Base-by-base conservation (phyloP, 2,797 vertebrate genomes). In the Ctenochaetus hawaiiensis region DNA sequence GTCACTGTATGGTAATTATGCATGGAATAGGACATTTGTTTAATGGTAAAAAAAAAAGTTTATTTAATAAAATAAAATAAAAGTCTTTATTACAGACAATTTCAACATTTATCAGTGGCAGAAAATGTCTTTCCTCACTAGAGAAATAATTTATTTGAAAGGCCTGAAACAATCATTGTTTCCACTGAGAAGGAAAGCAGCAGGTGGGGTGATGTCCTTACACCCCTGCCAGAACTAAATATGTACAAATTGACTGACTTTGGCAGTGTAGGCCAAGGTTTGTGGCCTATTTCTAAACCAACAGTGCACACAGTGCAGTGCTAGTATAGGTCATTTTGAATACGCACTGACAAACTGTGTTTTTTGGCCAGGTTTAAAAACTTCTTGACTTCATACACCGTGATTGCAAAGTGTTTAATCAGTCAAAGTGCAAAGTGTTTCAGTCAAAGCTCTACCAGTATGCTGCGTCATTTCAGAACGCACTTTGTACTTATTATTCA, bases 1-100 rank as follows among this genome's bases (percentile, higher is more conserved):
- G 26, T 45, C n/a, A 9, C 77, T 73, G 72, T 64, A 53, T 60
- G 45, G 68, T 83, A 62, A 70, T 20, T 61, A 23, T 67, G 58
- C 18, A 60, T 60, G 54, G 43, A 66, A 53, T 59, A 30, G 65
- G 63, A 81, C 52, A 74, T 14, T 74, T 82, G 75, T 76, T 30
- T 30, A 30, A 30, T 30, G 5, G 26, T 26, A 26, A 30, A 30
- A 30, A 30, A 30, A 30, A 30, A 30, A 30, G 4, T 30, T 2
- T 30, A 30, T 30, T 30, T 3, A 30, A 30, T 4, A 30, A 30
- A 30, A 30, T 30, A 30, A 4, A 30, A 3, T 30, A 30, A 30
- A n/a, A n/a, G n/a, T 37, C 37, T 39, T 39, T 39, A 39, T 39
- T 6, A 18, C 5, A 48, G 8, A 43, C 49, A 13, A 39, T 45